Conservation (phyloP, 2,113 vertebrate species). For the Alethe castanea region DNA sequence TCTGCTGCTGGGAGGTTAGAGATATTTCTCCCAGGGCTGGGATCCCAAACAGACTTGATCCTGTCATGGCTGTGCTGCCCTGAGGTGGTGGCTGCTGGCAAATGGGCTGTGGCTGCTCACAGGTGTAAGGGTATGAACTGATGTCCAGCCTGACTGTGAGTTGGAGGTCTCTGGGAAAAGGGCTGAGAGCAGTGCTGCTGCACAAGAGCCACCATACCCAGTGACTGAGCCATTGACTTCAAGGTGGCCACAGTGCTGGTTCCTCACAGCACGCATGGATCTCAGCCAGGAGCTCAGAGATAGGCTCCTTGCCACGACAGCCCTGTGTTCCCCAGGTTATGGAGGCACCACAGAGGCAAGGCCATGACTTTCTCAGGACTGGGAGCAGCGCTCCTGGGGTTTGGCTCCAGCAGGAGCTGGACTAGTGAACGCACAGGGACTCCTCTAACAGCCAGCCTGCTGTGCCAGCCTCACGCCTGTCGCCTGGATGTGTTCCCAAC, state of each 20-base stretch:
- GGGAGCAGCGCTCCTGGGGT: not conserved
- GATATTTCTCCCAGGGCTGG: not conserved
- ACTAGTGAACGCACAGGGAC: constrained; percentile 3
- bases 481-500: not conserved
- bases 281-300: not conserved
- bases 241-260: not conserved
- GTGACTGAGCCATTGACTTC: not conserved
- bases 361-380: constrained; percentile 50
- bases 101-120: not conserved
- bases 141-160: not conserved
- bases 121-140: not conserved
- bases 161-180: not conserved
- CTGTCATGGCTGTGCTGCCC: not conserved
- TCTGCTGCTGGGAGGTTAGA: not conserved
- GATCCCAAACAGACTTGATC: not conserved
- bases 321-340: rapidly evolving
- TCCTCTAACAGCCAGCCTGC: not conserved
- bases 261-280: not conserved
- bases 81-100: not conserved
- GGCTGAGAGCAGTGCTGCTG: rapidly evolving
- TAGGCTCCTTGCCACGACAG: not conserved
- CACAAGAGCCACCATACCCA: not conserved
- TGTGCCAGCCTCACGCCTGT: not conserved
- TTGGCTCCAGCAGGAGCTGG: not conserved
- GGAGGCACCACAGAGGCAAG: not conserved